Evolutionary conservation across 1,140 invertebrate species (phyloP), one percentile per base, ranked within the genome.

Genomic region (Neodiprion pinetum): DNA sequence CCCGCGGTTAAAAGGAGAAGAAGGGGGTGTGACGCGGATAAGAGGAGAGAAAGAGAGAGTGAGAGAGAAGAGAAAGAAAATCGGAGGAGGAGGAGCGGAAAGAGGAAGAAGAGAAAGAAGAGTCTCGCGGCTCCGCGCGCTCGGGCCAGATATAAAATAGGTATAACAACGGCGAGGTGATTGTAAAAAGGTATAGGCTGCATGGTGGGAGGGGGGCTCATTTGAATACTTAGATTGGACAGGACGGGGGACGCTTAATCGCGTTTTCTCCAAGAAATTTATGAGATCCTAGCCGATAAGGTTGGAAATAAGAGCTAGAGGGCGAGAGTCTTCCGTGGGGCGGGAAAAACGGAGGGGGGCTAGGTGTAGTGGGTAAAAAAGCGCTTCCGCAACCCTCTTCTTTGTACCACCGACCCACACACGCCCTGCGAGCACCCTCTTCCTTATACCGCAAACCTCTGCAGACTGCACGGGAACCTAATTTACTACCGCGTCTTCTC

Each of bases 221-320:
- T 89, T 89, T 89, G 86, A 89, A 89, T 88, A 87, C 87, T 88
- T 88, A 88, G 85, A 88, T 88, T 88, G 86, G 86, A 88, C 85
- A 82, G 82, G 81, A 83, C 82, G 77, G 80, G 82, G 81, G 81
- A 81, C 80, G 85, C 80, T 87, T 88, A 88, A 88, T 88, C 86
- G 85, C 83, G 84, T 87, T 87, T 88, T 85, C 53, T 40, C 84
- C 79, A 80, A 77, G 81, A 85, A 88, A 88, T 88, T 88, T 88
- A 88, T 88, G 86, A 87, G 86, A 88, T 88, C 80, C 79, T 76
- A 81, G 78, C 84, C 80, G 87, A 86, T 86, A 87, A 87, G 85
- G 81, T 79, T 77, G 78, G 80, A 80, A 84, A 82, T 83, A 83
- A 84, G 81, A 82, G 79, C 74, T 75, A 79, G 79, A 79, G 28